phyloP scores from a whole-genome alignment of 2,888 invertebrate genomes.

The Hirudinaria manillensis region DNA sequence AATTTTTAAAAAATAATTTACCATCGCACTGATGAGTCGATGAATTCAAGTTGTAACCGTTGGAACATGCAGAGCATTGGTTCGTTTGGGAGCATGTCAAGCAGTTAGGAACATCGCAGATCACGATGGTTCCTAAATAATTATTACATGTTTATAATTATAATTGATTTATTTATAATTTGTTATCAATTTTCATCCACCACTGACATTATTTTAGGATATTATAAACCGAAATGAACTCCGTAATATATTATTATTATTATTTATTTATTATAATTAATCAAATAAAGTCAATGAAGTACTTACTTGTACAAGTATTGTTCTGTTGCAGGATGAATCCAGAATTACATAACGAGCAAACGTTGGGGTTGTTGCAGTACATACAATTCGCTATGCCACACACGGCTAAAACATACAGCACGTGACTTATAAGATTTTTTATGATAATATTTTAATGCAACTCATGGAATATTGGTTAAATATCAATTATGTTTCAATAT shows the following conservation, averaged over 20 bases:
- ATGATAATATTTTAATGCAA: too few species aligned
- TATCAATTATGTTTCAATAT: too few species aligned
- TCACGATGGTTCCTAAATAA: background rate
- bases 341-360: background rate
- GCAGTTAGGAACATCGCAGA: conserved; percentile 17
- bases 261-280: too few species aligned
- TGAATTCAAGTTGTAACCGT: conserved; percentile 5
- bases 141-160: too few species aligned
- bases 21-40: background rate
- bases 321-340: conserved; percentile 10
- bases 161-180: too few species aligned
- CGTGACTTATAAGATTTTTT: too few species aligned
- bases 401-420: background rate
- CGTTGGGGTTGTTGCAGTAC: conserved; percentile 4
- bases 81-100: background rate
- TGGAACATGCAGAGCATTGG: background rate
- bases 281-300: too few species aligned
- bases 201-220: too few species aligned
- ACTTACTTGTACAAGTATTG: background rate
- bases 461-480: too few species aligned
- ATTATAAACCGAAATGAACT: too few species aligned
- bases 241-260: too few species aligned
- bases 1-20: background rate
- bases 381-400: conserved; percentile 18
- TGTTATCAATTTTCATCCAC: too few species aligned